A percentile compares a stretch with the other conserved stretches of the same genome.
Evolutionary conservation across 2,113 vertebrate genomes (phyloP).

Genomic region (Gnathonemus longibarbis): DNA sequence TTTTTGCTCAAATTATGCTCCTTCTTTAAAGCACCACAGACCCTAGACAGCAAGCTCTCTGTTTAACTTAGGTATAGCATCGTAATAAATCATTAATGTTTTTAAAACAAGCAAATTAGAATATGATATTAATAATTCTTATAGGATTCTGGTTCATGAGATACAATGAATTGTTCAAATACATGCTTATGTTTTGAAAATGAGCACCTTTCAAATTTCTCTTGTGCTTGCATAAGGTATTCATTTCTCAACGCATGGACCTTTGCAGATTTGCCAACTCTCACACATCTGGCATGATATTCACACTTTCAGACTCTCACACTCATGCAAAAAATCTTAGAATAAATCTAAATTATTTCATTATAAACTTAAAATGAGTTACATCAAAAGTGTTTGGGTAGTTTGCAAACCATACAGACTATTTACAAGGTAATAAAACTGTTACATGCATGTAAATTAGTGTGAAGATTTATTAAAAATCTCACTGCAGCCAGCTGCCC

Average conservation of each 20-base stretch:
- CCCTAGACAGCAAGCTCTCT: not conserved
- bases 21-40: not conserved
- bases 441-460: not conserved
- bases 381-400: not conserved
- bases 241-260: not conserved
- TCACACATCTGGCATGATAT: not conserved
- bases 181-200: not conserved
- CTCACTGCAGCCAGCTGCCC: not conserved
- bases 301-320: not conserved
- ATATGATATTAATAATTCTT: not conserved
- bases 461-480: not conserved
- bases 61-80: not conserved
- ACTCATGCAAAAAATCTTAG: not conserved
- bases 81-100: not conserved
- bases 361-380: not conserved
- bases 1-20: not conserved
- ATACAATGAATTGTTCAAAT: not conserved
- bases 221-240: not conserved
- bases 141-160: not conserved
- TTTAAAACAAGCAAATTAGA: not conserved
- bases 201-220: not conserved
- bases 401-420: not conserved
- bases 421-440: not conserved
- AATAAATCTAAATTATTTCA: not conserved
- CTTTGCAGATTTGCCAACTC: not conserved